phyloP scores from a whole-genome alignment of 2,888 invertebrate species.

The Caenorhabditis sp. region DNA sequence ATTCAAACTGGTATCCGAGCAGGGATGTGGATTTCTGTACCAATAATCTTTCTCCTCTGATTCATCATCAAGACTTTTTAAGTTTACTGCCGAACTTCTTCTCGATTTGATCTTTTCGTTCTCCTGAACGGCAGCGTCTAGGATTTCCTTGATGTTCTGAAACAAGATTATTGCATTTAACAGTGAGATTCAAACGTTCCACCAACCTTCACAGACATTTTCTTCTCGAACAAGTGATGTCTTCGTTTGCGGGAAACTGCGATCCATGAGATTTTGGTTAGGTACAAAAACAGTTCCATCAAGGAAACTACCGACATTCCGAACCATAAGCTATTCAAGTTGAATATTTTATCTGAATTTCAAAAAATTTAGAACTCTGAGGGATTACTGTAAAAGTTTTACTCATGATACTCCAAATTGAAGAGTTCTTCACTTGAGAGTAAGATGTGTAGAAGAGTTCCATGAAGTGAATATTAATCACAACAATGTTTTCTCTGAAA shows the following conservation, averaged over 20 bases:
- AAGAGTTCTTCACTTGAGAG: conserved; percentile 48
- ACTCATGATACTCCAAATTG: conserved; percentile 30
- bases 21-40: conserved; percentile 31
- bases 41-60: conserved; percentile 21
- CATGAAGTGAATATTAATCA: conserved; percentile 48
- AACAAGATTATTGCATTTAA: neutral
- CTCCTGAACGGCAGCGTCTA: conserved; percentile 32
- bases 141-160: conserved; percentile 23
- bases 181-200: neutral
- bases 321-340: conserved; percentile 54
- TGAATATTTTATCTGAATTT: conserved; percentile 31
- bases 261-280: conserved; percentile 42
- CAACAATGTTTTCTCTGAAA: conserved; percentile 50
- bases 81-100: conserved; percentile 31
- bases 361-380: neutral
- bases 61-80: conserved; percentile 17
- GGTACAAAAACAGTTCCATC: conserved; percentile 36
- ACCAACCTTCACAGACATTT: conserved; percentile 39
- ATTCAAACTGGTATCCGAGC: conserved; percentile 33
- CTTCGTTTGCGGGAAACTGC: conserved; percentile 32
- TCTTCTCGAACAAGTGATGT: conserved; percentile 42
- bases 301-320: conserved; percentile 59
- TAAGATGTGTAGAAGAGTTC: conserved; percentile 55
- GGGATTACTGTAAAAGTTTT: too few species aligned
- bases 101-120: conserved; percentile 32